phyloP scores from a whole-genome alignment of 2,888 invertebrate species.

The Lasius platythorax region DNA sequence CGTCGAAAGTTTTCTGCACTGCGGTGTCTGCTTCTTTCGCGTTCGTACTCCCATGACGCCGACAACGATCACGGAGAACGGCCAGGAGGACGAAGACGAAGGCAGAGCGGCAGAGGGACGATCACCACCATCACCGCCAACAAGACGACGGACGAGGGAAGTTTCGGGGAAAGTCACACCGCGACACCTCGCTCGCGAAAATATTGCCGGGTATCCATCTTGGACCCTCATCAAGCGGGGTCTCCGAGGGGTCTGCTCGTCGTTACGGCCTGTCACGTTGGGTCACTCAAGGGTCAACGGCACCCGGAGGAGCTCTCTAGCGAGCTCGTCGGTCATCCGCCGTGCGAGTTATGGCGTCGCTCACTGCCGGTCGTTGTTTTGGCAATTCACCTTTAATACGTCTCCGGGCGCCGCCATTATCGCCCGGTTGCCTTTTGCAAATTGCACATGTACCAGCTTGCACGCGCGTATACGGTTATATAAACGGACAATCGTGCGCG shows the following conservation, averaged over 20 bases:
- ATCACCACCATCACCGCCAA: constrained; percentile 29
- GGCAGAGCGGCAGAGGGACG: constrained; percentile 2
- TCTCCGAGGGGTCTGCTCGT: constrained; percentile 78
- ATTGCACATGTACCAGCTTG: constrained; percentile 61
- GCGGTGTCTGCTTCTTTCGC: constrained; percentile 50
- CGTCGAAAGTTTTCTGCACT: constrained; percentile 38
- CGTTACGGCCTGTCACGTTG: constrained; percentile 78
- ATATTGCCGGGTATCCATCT: constrained; percentile 82
- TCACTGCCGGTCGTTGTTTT: constrained; percentile 68
- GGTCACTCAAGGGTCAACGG: constrained; percentile 81
- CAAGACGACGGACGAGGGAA: constrained; percentile 49
- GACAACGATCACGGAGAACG: constrained; percentile 34
- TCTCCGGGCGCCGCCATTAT: constrained; percentile 75
- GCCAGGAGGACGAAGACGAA: constrained; percentile 19
- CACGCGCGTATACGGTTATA: constrained; percentile 41
- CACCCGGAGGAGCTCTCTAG: constrained; percentile 77
- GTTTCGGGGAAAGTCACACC: constrained; percentile 61
- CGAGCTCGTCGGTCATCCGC: constrained; percentile 75
- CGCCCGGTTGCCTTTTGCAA: constrained; percentile 68
- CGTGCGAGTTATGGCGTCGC: constrained; percentile 68
- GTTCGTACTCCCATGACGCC: constrained; percentile 51
- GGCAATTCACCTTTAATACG: constrained; percentile 78
- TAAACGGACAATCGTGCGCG: constrained; percentile 58
- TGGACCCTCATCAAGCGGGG: constrained; percentile 83
- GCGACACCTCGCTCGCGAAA: constrained; percentile 66